Evolutionary conservation across 2,113 vertebrate genomes (phyloP), one percentile per base, ranked within the genome.

Genomic region (Formicarius rufipectus): DNA sequence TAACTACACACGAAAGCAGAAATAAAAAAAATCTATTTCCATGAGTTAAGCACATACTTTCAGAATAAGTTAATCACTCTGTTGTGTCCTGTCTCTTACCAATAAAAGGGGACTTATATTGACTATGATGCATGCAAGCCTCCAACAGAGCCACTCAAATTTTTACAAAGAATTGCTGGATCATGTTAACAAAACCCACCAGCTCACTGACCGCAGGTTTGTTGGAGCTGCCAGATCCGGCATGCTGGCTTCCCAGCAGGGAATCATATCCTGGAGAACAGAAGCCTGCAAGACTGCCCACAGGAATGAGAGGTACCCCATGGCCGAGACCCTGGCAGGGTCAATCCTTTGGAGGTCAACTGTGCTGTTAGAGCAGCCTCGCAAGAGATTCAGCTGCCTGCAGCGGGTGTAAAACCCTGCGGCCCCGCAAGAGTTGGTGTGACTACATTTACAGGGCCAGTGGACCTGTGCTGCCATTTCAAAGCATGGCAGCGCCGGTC

Each of bases 31-130:
- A 55, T 87, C 82, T 93, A n/a, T 88, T 93, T 95, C 87, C 72
- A 67, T 95, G 84, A 90, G 75, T 93, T 94, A 90, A 89, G 85
- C 52, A 84, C 83, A 88, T 95, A 87, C 56, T 90, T 96, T 4
- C 78, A 56, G 87, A 94, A 56, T 63, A 91, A 92, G 66, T 93
- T 64, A 94, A 93, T 90, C 90, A 93, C 60, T 58, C 63, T 60
- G 64, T 88, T 96, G 84, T 81, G 92, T 95, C 92, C 93, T 78
- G 83, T 75, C 79, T 93, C 93, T 40, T 75, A 45, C 79, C 83
- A 86, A 90, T 72, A 90, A 96, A 84, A 93, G 44, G 8, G n/a
- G 44, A 63, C 49, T 78, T 90, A 74, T 21, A 88, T 90, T 19
- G 82, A 75, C 10, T 37, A 75, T 15, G 63, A 63, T 63, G 31